Evolutionary conservation across 2,888 invertebrate species (phyloP).

Genomic region (Epinotia ramella): DNA sequence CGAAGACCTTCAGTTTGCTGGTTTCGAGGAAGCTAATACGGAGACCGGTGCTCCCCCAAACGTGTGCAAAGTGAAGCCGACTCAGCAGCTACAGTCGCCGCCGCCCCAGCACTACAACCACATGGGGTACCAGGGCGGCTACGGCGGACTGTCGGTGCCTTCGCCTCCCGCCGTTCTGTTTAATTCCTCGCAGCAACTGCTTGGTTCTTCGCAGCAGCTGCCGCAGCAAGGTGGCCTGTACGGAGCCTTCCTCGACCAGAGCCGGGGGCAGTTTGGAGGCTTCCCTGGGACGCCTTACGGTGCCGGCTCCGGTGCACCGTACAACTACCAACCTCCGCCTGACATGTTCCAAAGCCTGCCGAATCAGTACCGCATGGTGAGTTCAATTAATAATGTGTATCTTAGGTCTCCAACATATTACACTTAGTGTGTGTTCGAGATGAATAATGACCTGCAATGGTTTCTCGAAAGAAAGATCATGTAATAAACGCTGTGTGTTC

Average conservation of each 20-base stretch:
- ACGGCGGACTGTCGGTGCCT: slow-evolving; percentile 92
- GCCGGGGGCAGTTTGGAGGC: slow-evolving; percentile 92
- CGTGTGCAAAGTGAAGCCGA: slow-evolving; percentile 94
- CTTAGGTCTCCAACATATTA: background rate
- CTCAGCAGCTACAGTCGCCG: slow-evolving; percentile 91
- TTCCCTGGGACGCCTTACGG: slow-evolving; percentile 90
- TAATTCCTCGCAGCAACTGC: slow-evolving; percentile 89
- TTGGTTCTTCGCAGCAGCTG: slow-evolving; percentile 85
- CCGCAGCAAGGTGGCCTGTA: slow-evolving; percentile 91
- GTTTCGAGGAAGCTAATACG: slow-evolving; percentile 75
- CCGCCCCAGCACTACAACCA: slow-evolving; percentile 89
- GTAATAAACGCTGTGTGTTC: slow-evolving; percentile 27
- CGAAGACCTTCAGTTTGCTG: slow-evolving; percentile 80
- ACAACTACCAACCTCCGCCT: slow-evolving; percentile 90
- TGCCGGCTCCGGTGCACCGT: slow-evolving; percentile 89
- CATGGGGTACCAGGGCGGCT: slow-evolving; percentile 90
- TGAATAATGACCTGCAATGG: background rate
- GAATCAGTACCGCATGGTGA: slow-evolving; percentile 81
- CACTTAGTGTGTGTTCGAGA: background rate
- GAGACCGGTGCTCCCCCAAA: slow-evolving; percentile 87
- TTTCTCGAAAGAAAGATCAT: background rate
- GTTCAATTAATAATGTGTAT: slow-evolving; percentile 41
- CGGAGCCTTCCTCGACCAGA: slow-evolving; percentile 92
- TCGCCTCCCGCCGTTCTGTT: slow-evolving; percentile 94
- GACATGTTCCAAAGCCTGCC: slow-evolving; percentile 82